Conservation (phyloP, 2,113 vertebrate species). For the human (Homo sapiens) region DNA sequence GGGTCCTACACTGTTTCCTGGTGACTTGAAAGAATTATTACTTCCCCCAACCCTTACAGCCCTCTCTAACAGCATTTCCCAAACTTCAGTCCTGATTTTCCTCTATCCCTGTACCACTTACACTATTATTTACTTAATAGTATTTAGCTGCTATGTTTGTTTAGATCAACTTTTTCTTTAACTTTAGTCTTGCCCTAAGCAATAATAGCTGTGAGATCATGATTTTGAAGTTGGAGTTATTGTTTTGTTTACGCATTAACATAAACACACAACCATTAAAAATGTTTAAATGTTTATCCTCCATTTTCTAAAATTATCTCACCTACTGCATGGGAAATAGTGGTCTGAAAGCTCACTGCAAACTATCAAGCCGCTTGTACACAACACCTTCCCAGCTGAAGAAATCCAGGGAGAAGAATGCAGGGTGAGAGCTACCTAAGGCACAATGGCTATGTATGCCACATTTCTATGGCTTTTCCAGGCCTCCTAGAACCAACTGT, state of each 20-base stretch:
- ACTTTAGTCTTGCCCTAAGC: slow-evolving; percentile 17
- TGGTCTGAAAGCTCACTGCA: background rate
- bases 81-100: slow-evolving; percentile 10
- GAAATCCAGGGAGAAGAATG: background rate
- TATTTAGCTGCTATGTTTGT: background rate
- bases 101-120: background rate
- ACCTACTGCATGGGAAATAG: background rate
- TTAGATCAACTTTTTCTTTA: slow-evolving; percentile 17
- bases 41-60: slow-evolving; percentile 7
- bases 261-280: background rate
- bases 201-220: background rate
- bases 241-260: background rate
- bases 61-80: background rate
- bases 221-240: background rate
- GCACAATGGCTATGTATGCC: background rate
- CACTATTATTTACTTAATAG: background rate
- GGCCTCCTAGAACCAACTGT: background rate
- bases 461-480: background rate
- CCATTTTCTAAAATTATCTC: background rate
- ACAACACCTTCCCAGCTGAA: background rate
- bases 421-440: background rate
- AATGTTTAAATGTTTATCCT: background rate
- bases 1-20: background rate
- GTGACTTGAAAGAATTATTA: slow-evolving; percentile 34
- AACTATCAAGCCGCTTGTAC: background rate